Conservation (phyloP, 2,888 invertebrate genomes). For the Liodrosophila aerea region DNA sequence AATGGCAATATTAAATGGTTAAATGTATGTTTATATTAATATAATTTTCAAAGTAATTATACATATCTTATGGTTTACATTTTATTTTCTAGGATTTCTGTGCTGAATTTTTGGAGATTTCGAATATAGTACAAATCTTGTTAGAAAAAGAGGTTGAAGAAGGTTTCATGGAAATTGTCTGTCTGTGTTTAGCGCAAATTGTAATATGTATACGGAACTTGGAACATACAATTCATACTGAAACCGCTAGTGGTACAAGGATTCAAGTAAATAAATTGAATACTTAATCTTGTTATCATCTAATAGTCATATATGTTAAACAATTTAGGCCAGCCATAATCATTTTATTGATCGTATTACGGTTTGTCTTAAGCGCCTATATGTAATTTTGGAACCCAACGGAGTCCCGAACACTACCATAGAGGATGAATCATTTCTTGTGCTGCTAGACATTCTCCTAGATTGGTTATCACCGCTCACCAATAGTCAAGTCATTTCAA, state of each 20-base stretch:
- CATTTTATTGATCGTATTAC: conserved; percentile 80
- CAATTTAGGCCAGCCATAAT: conserved; percentile 72
- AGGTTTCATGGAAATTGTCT: conserved; percentile 65
- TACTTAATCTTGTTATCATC: too few relatives aligned
- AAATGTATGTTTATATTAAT: conserved; percentile 51
- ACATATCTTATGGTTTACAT: conserved; percentile 1
- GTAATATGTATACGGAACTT: conserved; percentile 76
- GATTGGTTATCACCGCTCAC: conserved; percentile 72
- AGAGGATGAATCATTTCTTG: conserved; percentile 71
- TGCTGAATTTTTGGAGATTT: conserved; percentile 71
- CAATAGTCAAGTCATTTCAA: conserved; percentile 51
- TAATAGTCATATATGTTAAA: background rate
- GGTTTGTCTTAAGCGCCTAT: conserved; percentile 78
- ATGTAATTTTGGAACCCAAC: conserved; percentile 8
- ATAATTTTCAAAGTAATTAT: background rate
- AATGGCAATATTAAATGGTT: conserved; percentile 70
- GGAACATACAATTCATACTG: conserved; percentile 76
- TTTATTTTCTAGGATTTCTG: conserved; percentile 74
- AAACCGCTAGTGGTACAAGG: conserved; percentile 49
- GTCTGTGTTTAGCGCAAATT: conserved; percentile 79
- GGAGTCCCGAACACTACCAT: conserved; percentile 8
- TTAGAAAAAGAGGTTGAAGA: conserved; percentile 36
- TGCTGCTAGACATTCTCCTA: conserved; percentile 72
- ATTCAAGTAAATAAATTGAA: conserved; percentile 62
- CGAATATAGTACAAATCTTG: conserved; percentile 67